Evolutionary conservation across 2,888 invertebrate genomes (phyloP).

Genomic region (Eueremaeus valkanovi): DNA sequence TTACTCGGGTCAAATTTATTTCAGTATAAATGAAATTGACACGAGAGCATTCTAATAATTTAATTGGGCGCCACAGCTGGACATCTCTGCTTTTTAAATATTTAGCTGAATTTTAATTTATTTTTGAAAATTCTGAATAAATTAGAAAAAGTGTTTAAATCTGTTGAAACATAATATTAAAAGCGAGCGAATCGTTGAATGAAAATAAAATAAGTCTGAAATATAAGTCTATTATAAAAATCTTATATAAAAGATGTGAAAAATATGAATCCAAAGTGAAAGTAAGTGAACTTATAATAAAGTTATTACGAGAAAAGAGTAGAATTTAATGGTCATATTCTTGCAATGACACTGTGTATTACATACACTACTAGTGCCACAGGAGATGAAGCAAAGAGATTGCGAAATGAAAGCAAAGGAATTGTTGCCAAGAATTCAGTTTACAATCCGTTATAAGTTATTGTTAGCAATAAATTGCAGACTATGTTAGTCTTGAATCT

Average conservation of each 20-base stretch:
- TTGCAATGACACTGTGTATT: neutral
- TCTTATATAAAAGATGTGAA: neutral
- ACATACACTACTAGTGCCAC: no score
- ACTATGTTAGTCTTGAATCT: conserved; percentile 9
- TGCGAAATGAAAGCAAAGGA: neutral
- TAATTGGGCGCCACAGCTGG: no score
- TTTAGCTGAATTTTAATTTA: neutral
- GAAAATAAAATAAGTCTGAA: neutral
- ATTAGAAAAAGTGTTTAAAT: no score
- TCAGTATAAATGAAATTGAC: no score
- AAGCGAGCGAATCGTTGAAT: neutral
- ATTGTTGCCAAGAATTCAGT: conserved; percentile 8
- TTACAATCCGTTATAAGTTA: neutral
- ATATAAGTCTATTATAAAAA: neutral
- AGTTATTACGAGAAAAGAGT: conserved; percentile 10
- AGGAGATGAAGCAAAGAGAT: neutral
- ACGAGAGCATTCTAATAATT: no score
- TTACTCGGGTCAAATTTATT: no score
- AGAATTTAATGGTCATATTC: conserved; percentile 6
- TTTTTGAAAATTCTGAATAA: no score
- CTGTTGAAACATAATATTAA: neutral
- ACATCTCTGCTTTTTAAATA: no score
- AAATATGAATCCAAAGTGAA: conserved; percentile 6
- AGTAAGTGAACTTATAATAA: neutral
- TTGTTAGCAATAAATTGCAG: conserved; percentile 13